Evolutionary conservation across 2,113 vertebrate species (phyloP), one percentile per base, ranked within the genome.

Genomic region (Paratilapia polleni): DNA sequence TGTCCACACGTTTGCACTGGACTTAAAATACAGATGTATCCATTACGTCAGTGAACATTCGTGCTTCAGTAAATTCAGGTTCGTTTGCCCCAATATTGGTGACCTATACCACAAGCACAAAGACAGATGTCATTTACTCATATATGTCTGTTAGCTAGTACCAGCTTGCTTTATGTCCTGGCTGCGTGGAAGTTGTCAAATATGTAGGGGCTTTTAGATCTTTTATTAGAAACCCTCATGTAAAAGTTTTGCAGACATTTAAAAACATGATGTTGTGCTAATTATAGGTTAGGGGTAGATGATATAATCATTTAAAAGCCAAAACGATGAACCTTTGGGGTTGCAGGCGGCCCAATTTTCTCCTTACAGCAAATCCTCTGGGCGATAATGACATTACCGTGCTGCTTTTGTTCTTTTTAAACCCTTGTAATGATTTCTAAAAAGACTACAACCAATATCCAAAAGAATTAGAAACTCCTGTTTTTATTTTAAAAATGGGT

Each of bases 1-100:
- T 62, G 81, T 90, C 84, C 77, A 80, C 77, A 85, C 78, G 77
- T 94, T 90, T 64, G 56, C 70, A 20, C n/a, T 57, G 82, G 81
- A 78, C 88, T 78, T 83, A 79, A 84, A 91, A 83, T 92, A 82
- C 85, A 87, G 90, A 90, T 89, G 82, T 85, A 59, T 88, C 81
- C 85, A 88, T 91, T 88, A 86, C 78, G 64, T 92, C 88, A 92
- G 83, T 36, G 43, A 73, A 73, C 76, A 34, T 86, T 87, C 64
- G 81, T 28, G 82, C 87, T 57, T 66, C 58, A 38, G n/a, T 83
- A 52, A 68, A 62, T 64, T 80, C 52, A 49, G 28, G 47, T 84
- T 47, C 15, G 77, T 85, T 81, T 62, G 63, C 41, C n/a, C 47
- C 17, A 60, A 22, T 74, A 70, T 52, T 47, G 81, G 74, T 78